Conservation (phyloP, 1,140 invertebrate genomes). For the Ptiloglossa arizonensis region DNA sequence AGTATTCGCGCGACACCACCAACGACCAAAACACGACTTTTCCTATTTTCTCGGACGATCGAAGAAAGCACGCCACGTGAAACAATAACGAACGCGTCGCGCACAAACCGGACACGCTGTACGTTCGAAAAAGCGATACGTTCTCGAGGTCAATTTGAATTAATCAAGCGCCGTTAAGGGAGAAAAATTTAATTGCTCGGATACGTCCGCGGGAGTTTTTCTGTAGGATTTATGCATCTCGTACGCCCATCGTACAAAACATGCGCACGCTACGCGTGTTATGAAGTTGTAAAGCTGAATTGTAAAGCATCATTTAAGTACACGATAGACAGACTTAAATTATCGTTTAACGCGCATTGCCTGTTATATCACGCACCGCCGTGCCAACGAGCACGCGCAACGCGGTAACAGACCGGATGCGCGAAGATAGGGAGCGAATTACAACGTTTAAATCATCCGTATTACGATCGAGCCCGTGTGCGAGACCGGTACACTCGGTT, state of each 20-base stretch:
- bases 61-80: no score
- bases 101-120: no score
- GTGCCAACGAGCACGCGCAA: conserved; percentile 49
- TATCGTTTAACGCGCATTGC: conserved; percentile 62
- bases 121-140: no score
- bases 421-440: conserved; percentile 60
- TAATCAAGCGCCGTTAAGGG: not conserved
- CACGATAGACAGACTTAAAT: conserved; percentile 59
- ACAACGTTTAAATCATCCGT: conserved; percentile 61
- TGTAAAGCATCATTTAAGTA: conserved; percentile 53
- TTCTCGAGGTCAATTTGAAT: no score
- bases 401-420: conserved; percentile 57
- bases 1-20: no score
- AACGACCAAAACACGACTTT: no score
- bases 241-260: not conserved
- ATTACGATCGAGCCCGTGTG: conserved; percentile 37
- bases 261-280: conserved; percentile 13
- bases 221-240: not conserved
- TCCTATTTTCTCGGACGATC: no score
- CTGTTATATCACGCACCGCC: conserved; percentile 52
- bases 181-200: not conserved
- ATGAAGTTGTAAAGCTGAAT: conserved; percentile 47
- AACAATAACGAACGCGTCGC: no score
- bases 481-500: conserved; percentile 25
- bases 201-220: no score